phyloP scores from a whole-genome alignment of 2,113 vertebrate species.

The Myocastor coypus region DNA sequence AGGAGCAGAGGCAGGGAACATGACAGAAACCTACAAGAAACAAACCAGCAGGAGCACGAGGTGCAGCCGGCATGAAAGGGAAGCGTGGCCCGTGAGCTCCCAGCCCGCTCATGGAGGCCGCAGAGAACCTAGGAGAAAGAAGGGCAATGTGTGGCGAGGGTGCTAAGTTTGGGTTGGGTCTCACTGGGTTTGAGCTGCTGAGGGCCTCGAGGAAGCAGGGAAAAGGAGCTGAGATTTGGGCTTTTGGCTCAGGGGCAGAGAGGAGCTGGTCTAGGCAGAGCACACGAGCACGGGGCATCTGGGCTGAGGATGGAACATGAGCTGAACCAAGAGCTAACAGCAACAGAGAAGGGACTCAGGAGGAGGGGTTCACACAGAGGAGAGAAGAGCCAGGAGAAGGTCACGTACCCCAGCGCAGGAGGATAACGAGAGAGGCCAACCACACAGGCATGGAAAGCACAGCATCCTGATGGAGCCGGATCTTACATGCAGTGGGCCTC shows the following conservation, averaged over 20 bases:
- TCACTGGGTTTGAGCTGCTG: not conserved
- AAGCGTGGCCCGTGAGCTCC: too few relatives aligned
- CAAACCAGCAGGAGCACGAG: not conserved
- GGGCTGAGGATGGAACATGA: not conserved
- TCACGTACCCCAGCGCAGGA: not conserved
- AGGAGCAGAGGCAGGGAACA: too few relatives aligned
- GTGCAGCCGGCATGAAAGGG: not conserved
- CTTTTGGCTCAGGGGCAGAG: fast-evolving
- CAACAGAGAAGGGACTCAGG: not conserved
- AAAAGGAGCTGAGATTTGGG: not conserved
- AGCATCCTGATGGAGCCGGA: not conserved
- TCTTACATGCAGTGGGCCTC: too few relatives aligned
- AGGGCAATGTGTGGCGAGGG: too few relatives aligned
- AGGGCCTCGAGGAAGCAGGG: not conserved
- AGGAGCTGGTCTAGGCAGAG: not conserved
- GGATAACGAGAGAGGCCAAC: not conserved
- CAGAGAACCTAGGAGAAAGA: not conserved
- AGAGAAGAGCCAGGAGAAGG: not conserved
- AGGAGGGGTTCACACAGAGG: not conserved
- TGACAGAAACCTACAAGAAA: not conserved
- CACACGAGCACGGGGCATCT: fast-evolving
- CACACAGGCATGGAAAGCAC: not conserved
- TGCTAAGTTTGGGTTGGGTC: not conserved
- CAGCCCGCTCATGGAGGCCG: not conserved
- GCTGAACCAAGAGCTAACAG: not conserved